Evolutionary conservation across 2,888 invertebrate species (phyloP).

Genomic region (Agrochola litura): DNA sequence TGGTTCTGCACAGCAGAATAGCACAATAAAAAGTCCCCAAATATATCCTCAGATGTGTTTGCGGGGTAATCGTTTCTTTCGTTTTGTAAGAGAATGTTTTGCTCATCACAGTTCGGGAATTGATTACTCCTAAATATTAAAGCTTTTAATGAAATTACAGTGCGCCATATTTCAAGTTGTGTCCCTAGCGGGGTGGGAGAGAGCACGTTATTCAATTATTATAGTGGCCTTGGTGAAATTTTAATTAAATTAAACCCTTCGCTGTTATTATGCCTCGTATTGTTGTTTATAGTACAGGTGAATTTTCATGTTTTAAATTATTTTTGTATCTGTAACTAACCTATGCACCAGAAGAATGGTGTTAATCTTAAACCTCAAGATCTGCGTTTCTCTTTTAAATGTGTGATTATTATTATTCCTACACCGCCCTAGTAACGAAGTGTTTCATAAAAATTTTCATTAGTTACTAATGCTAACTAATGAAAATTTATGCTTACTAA

Average conservation of each 20-base stretch:
- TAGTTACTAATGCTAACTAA: too few relatives aligned
- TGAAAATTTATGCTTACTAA: too few relatives aligned
- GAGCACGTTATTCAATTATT: constrained; percentile 56
- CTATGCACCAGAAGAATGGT: not conserved
- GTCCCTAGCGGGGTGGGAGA: constrained; percentile 43
- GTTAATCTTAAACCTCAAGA: not conserved
- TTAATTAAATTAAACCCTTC: constrained; percentile 55
- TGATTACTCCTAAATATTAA: constrained; percentile 38
- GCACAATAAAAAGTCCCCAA: too few relatives aligned
- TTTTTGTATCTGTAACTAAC: not conserved
- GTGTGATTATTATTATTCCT: not conserved
- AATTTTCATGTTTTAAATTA: not conserved
- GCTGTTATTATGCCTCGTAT: constrained; percentile 22
- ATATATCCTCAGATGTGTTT: too few relatives aligned
- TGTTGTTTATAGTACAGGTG: constrained; percentile 11
- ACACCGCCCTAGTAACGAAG: not conserved
- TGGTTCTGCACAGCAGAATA: too few relatives aligned
- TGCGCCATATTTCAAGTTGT: constrained; percentile 49
- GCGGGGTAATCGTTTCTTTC: not conserved
- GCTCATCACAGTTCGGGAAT: constrained; percentile 16
- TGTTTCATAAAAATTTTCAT: not conserved
- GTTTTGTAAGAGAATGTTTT: not conserved
- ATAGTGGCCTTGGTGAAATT: constrained; percentile 54
- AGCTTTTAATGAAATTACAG: constrained; percentile 58
- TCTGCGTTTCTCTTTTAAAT: not conserved